Percentiles rank a stretch among this genome's conserved stretches.
phyloP scores from a whole-genome alignment of 2,113 vertebrate species.

The Piprites chloris region DNA sequence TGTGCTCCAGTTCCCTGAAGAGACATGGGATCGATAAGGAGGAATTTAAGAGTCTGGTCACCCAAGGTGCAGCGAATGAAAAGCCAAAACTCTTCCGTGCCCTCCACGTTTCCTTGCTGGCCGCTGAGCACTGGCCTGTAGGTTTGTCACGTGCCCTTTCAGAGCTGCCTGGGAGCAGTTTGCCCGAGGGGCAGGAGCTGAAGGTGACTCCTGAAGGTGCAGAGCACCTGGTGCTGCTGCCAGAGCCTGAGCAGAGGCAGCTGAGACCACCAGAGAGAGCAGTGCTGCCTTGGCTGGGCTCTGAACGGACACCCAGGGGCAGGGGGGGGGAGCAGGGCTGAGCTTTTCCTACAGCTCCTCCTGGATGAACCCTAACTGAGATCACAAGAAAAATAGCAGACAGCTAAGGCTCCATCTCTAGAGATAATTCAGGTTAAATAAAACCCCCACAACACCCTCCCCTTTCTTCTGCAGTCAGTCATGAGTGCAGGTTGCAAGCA shows the following conservation, averaged over 20 bases:
- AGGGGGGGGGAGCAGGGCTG: neutral
- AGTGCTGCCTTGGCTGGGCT: neutral
- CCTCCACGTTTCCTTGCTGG: neutral
- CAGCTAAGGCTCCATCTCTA: neutral
- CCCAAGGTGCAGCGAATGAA: neutral
- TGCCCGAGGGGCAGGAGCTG: neutral
- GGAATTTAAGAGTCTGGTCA: neutral
- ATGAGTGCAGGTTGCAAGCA: neutral
- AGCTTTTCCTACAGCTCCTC: neutral
- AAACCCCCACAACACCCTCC: rapidly evolving
- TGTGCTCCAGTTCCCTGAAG: rapidly evolving
- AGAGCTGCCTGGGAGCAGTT: neutral
- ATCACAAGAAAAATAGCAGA: neutral
- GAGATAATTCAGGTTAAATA: neutral
- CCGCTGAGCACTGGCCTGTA: neutral
- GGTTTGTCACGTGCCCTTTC: neutral
- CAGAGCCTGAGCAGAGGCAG: neutral
- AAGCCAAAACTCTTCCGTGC: neutral
- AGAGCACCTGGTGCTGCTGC: neutral
- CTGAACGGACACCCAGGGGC: rapidly evolving
- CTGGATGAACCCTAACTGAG: rapidly evolving
- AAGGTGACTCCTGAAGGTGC: conserved; percentile 47
- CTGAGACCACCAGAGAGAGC: rapidly evolving
- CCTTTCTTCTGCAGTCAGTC: neutral
- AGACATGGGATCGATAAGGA: neutral